These are phyloP conservation scores for Coleophora flavipennella DNA, from an alignment of 2,888 invertebrate species.

Conservation along the genomic window DNA sequence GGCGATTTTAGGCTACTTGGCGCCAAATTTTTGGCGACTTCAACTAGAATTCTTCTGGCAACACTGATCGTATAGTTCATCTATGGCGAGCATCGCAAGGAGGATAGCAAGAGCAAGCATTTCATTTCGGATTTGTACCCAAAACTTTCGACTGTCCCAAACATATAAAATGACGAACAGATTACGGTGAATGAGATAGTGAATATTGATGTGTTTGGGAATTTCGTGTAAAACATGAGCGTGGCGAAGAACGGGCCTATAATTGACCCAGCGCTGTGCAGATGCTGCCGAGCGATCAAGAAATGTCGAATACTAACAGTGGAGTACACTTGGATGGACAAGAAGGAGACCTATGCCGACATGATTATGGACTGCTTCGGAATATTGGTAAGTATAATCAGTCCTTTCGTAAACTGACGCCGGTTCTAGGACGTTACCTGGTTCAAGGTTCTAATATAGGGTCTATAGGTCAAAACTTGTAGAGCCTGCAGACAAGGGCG, in stretches of 20 bases:
- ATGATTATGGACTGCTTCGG: conserved; percentile 68
- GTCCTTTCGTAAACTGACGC: too few relatives aligned
- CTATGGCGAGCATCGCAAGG: too few relatives aligned
- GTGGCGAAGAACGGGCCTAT: conserved; percentile 49
- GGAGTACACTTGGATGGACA: conserved; percentile 60
- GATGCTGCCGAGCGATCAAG: conserved; percentile 59
- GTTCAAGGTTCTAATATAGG: too few relatives aligned
- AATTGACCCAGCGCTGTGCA: conserved; percentile 59
- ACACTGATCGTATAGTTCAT: too few relatives aligned
- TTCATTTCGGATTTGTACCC: not conserved
- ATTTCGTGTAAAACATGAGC: conserved; percentile 28
- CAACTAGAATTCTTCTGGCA: too few relatives aligned
- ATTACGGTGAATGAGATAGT: conserved; percentile 5
- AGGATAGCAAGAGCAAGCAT: too few relatives aligned
- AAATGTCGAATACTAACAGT: conserved; percentile 59
- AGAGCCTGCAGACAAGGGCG: too few relatives aligned
- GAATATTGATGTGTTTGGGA: conserved; percentile 1
- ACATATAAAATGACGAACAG: not conserved
- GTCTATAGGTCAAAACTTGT: too few relatives aligned
- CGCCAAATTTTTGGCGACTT: too few relatives aligned
- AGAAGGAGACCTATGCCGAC: conserved; percentile 57
- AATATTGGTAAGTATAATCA: conserved; percentile 39
- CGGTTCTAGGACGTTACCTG: too few relatives aligned
- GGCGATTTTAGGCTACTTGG: too few relatives aligned
- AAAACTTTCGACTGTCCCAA: not conserved